phyloP scores from a whole-genome alignment of 2,888 invertebrate genomes.

The Leptogaster cylindrica region DNA sequence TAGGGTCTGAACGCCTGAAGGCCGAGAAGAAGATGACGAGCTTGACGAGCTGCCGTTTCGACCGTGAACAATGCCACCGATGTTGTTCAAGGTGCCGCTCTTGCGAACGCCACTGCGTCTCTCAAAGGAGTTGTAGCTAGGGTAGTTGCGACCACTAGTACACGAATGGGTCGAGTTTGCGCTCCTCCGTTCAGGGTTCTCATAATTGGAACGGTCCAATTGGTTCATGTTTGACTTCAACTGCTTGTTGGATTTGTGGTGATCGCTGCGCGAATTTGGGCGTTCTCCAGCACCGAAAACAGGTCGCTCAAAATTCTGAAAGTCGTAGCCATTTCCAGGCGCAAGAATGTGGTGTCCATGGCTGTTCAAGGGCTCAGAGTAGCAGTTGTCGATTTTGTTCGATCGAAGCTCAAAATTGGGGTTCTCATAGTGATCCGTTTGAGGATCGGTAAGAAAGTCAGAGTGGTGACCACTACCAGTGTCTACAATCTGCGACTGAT shows the following conservation, averaged over 20 bases:
- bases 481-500: conserved; percentile 41
- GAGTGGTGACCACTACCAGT: conserved; percentile 47
- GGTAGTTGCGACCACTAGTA: conserved; percentile 50
- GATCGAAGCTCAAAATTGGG: conserved; percentile 60
- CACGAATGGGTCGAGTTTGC: conserved; percentile 60
- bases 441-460: conserved; percentile 50
- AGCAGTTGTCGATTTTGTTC: conserved; percentile 55
- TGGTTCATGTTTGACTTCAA: conserved; percentile 27
- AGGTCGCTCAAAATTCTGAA: conserved; percentile 70
- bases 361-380: conserved; percentile 58
- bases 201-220: conserved; percentile 54
- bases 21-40: conserved; percentile 48
- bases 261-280: conserved; percentile 46
- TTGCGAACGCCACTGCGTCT: conserved; percentile 57
- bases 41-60: conserved; percentile 47
- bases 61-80: conserved; percentile 50
- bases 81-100: conserved; percentile 59
- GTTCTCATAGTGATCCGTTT: conserved; percentile 62
- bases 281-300: conserved; percentile 51
- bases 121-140: conserved; percentile 59
- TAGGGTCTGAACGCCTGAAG: conserved; percentile 52
- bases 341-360: not conserved
- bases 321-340: conserved; percentile 56
- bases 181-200: conserved; percentile 57
- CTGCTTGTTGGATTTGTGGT: conserved; percentile 40